Base-by-base conservation (phyloP, 2,888 invertebrate genomes). In the Patella caerulea region DNA sequence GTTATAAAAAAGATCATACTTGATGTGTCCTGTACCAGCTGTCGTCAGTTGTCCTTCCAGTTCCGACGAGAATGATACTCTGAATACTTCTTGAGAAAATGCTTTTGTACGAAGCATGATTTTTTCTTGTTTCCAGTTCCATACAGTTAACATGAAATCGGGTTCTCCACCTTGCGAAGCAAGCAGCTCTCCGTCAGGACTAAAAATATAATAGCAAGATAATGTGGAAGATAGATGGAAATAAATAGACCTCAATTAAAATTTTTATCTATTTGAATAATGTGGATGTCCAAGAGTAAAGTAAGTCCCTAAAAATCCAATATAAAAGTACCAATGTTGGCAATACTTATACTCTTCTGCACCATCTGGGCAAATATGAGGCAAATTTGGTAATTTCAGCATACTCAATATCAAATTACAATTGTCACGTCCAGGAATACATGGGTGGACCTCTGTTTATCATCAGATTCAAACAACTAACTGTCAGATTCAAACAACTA, bases 131-230 rank as follows among this genome's bases (percentile, higher is more conserved):
- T 94, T 93, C 97, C 97, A 98, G 87, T 95, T 94, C 97, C 97
- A 98, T 78, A 98, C 94, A 0, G 97, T 97, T 59, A 97, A 93
- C 90, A 95, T 94, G 89, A 95, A 96, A 91, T 98, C 97, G 0
- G 97, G 97, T 80, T 95, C 95, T 12, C 95, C 95, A 0, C 96
- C 96, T 89, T 96, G 95, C 0, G 96, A 96, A 0, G 95, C 96
- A 78, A 98, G 91, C 71, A 96, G 91, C 77, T 94, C 94, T 0
- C 97, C 98, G 85, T 95, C 94, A 3, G 95, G 94, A 88, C 96
- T 97, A 89, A 17, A 92, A 91, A 54, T 76, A 24, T 53, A 69
- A 72, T 69, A 79, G 2, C 71, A 59, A 45, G 45, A 9, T 45
- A 45, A 9, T 45, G 7, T 0, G 9, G 45, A 45, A 45, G 45